phyloP scores from a whole-genome alignment of 1,140 invertebrate species.

The Drosophila nigromelanica region DNA sequence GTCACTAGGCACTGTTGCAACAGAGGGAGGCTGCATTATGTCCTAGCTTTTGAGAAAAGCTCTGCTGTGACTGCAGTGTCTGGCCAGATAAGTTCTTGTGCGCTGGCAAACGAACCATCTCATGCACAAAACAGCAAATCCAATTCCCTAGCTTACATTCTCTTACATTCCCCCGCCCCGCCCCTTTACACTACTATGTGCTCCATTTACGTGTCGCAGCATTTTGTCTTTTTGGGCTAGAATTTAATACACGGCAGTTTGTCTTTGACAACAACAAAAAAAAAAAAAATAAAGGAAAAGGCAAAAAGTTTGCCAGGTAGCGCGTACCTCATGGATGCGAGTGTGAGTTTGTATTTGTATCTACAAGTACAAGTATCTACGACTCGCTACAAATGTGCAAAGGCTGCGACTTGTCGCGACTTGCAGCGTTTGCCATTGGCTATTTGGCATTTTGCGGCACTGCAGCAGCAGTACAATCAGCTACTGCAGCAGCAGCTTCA shows the following conservation, averaged over 20 bases:
- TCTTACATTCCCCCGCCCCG: neutral
- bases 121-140: conserved; percentile 55
- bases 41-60: conserved; percentile 38
- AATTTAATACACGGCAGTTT: conserved; percentile 80
- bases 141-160: conserved; percentile 43
- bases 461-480: conserved; percentile 7
- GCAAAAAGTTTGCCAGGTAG: conserved; percentile 22
- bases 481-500: conserved; percentile 41
- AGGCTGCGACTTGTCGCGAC: conserved; percentile 69
- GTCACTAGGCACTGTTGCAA: conserved; percentile 48
- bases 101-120: conserved; percentile 55
- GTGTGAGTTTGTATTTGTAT: neutral
- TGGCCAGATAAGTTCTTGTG: conserved; percentile 48
- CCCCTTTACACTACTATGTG: neutral
- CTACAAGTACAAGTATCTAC: conserved; percentile 10
- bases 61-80: conserved; percentile 31
- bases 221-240: conserved; percentile 75
- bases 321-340: conserved; percentile 1
- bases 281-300: neutral
- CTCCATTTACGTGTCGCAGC: conserved; percentile 48
- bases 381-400: conserved; percentile 62
- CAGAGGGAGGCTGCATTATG: conserved; percentile 44
- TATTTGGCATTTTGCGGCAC: conserved; percentile 19
- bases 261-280: conserved; percentile 56
- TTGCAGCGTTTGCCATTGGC: conserved; percentile 42